phyloP scores from a whole-genome alignment of 1,140 invertebrate genomes.

The Ditylenchus dipsaci region DNA sequence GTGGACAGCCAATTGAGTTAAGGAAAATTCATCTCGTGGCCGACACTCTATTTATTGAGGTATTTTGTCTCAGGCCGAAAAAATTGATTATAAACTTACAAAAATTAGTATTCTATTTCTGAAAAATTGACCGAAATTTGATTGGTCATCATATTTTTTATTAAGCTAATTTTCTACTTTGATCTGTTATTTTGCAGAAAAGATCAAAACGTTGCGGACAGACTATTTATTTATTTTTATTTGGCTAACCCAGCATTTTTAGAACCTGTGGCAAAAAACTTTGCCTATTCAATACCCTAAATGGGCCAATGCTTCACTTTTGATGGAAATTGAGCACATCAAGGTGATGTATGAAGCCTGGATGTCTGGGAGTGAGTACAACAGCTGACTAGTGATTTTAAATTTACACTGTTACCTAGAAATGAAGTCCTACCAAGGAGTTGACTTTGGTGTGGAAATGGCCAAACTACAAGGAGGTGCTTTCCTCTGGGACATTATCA shows the following conservation, averaged over 20 bases:
- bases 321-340: neutral
- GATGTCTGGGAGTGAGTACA: conserved; percentile 6
- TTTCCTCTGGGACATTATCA: neutral
- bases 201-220: too few species aligned
- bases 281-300: neutral
- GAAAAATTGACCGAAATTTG: too few species aligned
- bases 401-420: neutral
- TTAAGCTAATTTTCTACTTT: too few species aligned
- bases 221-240: too few species aligned
- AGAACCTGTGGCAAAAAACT: neutral
- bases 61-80: neutral
- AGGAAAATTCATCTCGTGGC: neutral
- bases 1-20: neutral
- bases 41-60: neutral
- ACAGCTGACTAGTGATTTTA: neutral
- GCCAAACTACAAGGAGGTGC: neutral
- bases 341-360: neutral
- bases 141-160: too few species aligned
- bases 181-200: too few species aligned
- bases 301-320: neutral
- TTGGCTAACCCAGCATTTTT: neutral
- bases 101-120: too few species aligned
- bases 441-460: neutral
- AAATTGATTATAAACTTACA: too few species aligned
- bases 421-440: neutral